These are phyloP conservation scores for Drosophila paucipuncta DNA, from an alignment of 2,888 invertebrate genomes.

Conservation along the genomic window DNA sequence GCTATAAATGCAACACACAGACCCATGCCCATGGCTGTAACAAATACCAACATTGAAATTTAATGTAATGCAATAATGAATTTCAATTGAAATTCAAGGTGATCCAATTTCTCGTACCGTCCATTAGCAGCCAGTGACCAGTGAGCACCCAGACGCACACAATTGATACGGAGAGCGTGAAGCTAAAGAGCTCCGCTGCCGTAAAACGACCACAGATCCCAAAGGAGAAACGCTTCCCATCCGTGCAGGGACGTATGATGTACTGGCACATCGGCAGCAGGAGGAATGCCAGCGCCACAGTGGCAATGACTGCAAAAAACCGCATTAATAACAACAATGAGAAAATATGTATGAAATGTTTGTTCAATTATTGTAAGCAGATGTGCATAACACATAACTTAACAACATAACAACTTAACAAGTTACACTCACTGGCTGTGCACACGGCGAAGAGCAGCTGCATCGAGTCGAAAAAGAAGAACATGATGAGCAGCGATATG, in stretches of 20 bases:
- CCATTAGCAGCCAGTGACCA: constrained; percentile 99
- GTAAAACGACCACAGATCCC: constrained; percentile 97
- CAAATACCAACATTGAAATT: neutral
- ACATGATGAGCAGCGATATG: constrained; percentile 97
- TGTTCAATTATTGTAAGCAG: neutral
- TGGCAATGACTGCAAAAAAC: constrained; percentile 92
- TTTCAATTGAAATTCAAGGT: neutral
- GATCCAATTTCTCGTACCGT: constrained; percentile 87
- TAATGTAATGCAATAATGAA: neutral
- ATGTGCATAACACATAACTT: neutral
- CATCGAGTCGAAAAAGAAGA: constrained; percentile 99
- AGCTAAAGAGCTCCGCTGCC: constrained; percentile 96
- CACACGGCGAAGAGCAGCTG: constrained; percentile 98
- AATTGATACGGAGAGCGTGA: constrained; percentile 95
- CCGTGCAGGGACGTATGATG: constrained; percentile 93
- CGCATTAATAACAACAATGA: neutral
- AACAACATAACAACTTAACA: neutral
- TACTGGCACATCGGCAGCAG: constrained; percentile 99
- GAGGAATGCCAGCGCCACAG: constrained; percentile 97
- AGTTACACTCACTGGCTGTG: constrained; percentile 93
- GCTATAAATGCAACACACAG: constrained; percentile 99
- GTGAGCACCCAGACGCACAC: constrained; percentile 99
- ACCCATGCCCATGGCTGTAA: constrained; percentile 98
- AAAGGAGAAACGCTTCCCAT: constrained; percentile 94
- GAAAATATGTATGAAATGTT: neutral